Percentiles rank a stretch among this genome's conserved stretches.
Evolutionary conservation across 92 coral and sea anemone species (phyloP).

Genomic region (Muricea muricata): DNA sequence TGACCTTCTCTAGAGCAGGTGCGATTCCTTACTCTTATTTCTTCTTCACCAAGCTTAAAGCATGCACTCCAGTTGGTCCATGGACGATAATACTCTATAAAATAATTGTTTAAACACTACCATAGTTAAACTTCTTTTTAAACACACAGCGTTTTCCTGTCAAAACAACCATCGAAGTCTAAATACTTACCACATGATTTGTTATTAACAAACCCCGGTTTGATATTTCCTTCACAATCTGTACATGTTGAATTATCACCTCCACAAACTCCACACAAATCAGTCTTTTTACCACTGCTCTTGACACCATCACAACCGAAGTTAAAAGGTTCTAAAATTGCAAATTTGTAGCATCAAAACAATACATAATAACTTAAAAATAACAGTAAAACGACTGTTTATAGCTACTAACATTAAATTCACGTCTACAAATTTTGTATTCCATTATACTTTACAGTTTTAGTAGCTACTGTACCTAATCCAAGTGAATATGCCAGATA

Average conservation of each 20-base stretch:
- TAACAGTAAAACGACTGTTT: no score
- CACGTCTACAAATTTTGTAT: no score
- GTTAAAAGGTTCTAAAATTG: not conserved
- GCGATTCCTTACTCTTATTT: not conserved
- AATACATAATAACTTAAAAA: no score
- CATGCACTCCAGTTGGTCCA: not conserved
- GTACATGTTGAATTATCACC: conserved; percentile 12
- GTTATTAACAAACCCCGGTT: not conserved
- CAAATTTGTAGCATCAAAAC: not conserved
- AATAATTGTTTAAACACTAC: no score
- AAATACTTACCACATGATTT: not conserved
- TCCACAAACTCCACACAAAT: not conserved
- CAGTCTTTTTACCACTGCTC: not conserved
- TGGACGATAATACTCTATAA: not conserved
- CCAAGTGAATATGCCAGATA: no score
- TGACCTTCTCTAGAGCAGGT: not conserved
- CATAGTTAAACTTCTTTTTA: no score
- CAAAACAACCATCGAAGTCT: no score
- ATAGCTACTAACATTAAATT: no score
- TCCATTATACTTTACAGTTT: no score
- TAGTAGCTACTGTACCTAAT: no score
- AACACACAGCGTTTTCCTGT: no score
- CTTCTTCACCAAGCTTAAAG: not conserved
- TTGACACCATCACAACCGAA: conserved; percentile 7
- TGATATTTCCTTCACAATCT: not conserved